A percentile compares a stretch with the other conserved stretches of the same genome.
Conservation (phyloP, 2,888 invertebrate genomes). For the Trissonchulus latispiculum region DNA sequence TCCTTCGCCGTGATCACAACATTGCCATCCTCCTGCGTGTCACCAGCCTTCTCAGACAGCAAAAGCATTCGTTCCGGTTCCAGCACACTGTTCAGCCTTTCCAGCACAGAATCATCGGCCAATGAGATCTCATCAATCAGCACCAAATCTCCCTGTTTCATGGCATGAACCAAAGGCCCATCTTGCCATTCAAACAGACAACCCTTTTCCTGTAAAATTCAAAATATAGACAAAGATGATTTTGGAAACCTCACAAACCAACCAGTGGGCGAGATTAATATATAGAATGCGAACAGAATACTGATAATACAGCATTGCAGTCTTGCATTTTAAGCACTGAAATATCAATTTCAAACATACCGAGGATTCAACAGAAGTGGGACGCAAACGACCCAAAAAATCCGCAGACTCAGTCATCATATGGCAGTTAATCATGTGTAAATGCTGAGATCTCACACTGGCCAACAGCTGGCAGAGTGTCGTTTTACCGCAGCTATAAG, state of each 20-base stretch:
- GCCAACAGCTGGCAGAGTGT: constrained; percentile 83
- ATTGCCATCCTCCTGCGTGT: constrained; percentile 42
- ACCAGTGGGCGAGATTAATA: too few relatives aligned
- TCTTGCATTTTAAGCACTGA: too few relatives aligned
- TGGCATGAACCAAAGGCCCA: constrained; percentile 81
- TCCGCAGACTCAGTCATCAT: constrained; percentile 98
- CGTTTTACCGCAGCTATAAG: constrained; percentile 75
- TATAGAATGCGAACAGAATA: too few relatives aligned
- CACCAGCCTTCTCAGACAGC: constrained; percentile 80
- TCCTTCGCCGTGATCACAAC: constrained; percentile 50
- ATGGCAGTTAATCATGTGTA: constrained; percentile 86
- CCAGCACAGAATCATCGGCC: constrained; percentile 94
- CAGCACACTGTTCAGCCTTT: constrained; percentile 86
- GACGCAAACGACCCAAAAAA: constrained; percentile 86
- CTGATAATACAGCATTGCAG: too few relatives aligned
- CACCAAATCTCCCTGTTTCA: constrained; percentile 76
- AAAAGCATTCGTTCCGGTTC: constrained; percentile 81
- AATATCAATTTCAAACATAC: too few relatives aligned
- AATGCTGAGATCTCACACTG: constrained; percentile 55
- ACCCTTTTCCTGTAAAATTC: constrained; percentile 5
- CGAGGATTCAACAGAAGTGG: constrained; percentile 51
- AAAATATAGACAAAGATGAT: too few relatives aligned
- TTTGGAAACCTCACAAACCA: too few relatives aligned
- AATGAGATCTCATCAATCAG: constrained; percentile 96
- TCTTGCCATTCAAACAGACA: constrained; percentile 90